Conservation (phyloP, 2,888 invertebrate species). For the Junonia oenone region DNA sequence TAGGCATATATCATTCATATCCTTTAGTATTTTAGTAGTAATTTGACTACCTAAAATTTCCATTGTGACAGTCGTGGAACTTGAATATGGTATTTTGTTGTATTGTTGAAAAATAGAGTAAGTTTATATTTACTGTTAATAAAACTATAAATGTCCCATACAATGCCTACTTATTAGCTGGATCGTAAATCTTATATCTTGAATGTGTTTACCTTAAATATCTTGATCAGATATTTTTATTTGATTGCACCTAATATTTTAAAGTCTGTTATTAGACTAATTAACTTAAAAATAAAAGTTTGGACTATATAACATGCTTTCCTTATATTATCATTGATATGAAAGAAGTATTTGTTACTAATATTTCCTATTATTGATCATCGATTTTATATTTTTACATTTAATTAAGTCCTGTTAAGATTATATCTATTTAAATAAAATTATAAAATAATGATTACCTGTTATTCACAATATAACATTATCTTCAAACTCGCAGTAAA, state of each 20-base stretch:
- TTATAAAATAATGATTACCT: conserved; percentile 27
- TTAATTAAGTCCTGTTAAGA: neutral
- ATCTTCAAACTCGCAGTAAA: conserved; percentile 28
- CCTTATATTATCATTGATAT: neutral
- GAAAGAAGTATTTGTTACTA: neutral
- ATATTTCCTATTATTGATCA: neutral
- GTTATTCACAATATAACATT: conserved; percentile 23
- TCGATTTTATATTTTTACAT: neutral
- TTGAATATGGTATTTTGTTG: neutral
- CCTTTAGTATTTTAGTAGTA: too few relatives aligned
- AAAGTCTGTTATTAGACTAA: neutral
- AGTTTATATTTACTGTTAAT: neutral
- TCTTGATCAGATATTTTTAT: neutral
- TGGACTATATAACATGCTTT: neutral
- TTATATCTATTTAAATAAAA: conserved; percentile 1
- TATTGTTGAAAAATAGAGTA: neutral
- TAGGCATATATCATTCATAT: too few relatives aligned
- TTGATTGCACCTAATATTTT: neutral
- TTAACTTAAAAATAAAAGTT: neutral
- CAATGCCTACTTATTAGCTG: neutral
- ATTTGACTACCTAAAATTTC: too few relatives aligned
- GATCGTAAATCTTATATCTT: neutral
- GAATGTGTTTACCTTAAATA: neutral
- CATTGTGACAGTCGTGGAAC: too few relatives aligned
- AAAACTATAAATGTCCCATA: neutral